A percentile compares a stretch with the other conserved stretches of the same genome.
Conservation (phyloP, 2,888 invertebrate genomes). For the Agrochola lychnidis region DNA sequence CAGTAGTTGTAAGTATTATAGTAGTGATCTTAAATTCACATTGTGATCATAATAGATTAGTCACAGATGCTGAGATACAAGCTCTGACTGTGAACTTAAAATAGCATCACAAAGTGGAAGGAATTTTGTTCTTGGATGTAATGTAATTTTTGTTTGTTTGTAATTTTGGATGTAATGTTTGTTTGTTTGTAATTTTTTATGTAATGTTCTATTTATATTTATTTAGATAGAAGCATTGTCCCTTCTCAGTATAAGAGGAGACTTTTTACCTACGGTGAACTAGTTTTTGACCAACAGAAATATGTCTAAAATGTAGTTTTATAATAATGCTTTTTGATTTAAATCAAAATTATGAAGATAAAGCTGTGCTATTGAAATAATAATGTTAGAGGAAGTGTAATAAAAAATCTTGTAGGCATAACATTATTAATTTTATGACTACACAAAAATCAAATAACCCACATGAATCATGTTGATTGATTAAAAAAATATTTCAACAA, state of each 20-base stretch:
- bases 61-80: conserved; percentile 34
- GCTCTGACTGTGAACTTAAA: conserved; percentile 45
- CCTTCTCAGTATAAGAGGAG: too few relatives aligned
- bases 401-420: neutral
- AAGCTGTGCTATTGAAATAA: neutral
- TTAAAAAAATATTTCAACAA: neutral
- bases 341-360: neutral
- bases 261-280: neutral
- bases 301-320: neutral
- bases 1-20: conserved; percentile 11
- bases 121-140: neutral
- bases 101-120: conserved; percentile 28
- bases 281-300: neutral
- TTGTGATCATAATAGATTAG: conserved; percentile 42
- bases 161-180: neutral
- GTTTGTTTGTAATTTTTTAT: neutral
- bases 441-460: conserved; percentile 2
- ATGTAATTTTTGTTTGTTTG: neutral
- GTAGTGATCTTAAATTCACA: conserved; percentile 30
- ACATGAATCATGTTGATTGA: conserved; percentile 13
- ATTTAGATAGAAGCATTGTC: neutral
- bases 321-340: neutral
- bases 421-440: neutral
- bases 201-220: neutral
- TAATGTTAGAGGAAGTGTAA: neutral